A percentile compares a stretch with the other conserved stretches of the same genome.
phyloP scores from a whole-genome alignment of 1,140 invertebrate species.

The Acyrthosiphon pisum region DNA sequence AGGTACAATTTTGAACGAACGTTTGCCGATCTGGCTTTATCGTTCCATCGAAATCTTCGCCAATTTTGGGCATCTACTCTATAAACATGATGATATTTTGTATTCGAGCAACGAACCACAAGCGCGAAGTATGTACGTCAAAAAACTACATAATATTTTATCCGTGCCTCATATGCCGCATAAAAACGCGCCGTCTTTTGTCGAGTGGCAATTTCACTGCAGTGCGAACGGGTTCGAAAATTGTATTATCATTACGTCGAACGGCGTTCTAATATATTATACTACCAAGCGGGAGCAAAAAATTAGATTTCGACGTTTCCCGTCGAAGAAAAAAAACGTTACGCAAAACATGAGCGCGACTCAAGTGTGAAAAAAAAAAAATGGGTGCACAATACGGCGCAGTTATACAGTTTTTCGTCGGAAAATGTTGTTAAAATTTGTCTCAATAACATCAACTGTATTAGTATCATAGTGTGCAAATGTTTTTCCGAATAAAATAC shows the following conservation, averaged over 20 bases:
- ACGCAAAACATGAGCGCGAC: background rate
- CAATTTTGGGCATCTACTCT: background rate
- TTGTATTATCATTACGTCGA: background rate
- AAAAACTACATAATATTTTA: conserved; percentile 14
- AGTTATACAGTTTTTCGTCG: background rate
- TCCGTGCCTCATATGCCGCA: background rate
- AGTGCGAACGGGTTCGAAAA: conserved; percentile 2
- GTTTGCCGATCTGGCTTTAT: background rate
- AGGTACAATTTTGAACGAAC: background rate
- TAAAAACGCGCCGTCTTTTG: background rate
- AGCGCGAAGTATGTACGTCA: background rate
- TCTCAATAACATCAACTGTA: background rate
- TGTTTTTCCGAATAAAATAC: background rate
- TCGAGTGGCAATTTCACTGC: background rate
- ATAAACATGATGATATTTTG: background rate
- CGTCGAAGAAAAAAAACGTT: background rate
- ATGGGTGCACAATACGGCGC: background rate
- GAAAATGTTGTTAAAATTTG: conserved; percentile 1
- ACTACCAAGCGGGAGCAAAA: background rate
- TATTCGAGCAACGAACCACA: background rate
- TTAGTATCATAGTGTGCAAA: background rate
- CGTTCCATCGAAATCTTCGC: background rate
- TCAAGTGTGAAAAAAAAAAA: background rate
- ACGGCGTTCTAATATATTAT: background rate
- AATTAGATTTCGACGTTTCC: background rate